phyloP scores from a whole-genome alignment of 2,888 invertebrate genomes.

The Tetranychus truncatus region DNA sequence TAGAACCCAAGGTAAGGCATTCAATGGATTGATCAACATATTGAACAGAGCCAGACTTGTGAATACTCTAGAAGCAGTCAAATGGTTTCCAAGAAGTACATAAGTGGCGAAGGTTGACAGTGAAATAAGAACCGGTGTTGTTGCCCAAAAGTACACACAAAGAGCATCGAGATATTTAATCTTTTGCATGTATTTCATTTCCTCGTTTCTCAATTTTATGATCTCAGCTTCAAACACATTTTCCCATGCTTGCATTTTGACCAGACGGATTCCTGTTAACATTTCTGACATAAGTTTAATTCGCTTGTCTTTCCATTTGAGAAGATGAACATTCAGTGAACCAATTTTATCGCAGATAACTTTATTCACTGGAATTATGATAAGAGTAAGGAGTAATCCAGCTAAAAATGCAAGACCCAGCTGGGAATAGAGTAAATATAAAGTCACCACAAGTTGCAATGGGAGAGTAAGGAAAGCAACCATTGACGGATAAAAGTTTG shows the following conservation, averaged over 20 bases:
- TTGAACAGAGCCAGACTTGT: constrained; percentile 83
- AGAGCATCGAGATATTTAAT: constrained; percentile 89
- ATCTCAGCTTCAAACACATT: constrained; percentile 33
- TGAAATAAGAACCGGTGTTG: constrained; percentile 76
- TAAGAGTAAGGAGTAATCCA: constrained; percentile 62
- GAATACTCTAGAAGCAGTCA: constrained; percentile 74
- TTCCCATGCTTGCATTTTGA: constrained; percentile 89
- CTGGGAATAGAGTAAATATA: constrained; percentile 66
- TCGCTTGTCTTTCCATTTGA: constrained; percentile 73
- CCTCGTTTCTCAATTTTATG: constrained; percentile 30
- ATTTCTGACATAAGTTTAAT: constrained; percentile 71
- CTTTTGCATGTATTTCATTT: constrained; percentile 37
- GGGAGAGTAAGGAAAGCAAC: constrained; percentile 94
- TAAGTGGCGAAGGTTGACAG: constrained; percentile 63
- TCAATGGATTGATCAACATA: constrained; percentile 84
- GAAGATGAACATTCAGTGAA: constrained; percentile 58
- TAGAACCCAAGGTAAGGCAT: constrained; percentile 94
- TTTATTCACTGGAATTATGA: constrained; percentile 82
- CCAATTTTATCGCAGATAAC: constrained; percentile 73
- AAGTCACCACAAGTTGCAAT: constrained; percentile 60
- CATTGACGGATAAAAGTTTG: constrained; percentile 86
- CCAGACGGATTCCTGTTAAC: constrained; percentile 63
- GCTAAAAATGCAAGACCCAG: constrained; percentile 77
- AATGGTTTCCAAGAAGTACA: constrained; percentile 50
- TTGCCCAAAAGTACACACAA: constrained; percentile 97